Evolutionary conservation across 2,113 vertebrate genomes (phyloP).

Genomic region (Plecotus auritus): DNA sequence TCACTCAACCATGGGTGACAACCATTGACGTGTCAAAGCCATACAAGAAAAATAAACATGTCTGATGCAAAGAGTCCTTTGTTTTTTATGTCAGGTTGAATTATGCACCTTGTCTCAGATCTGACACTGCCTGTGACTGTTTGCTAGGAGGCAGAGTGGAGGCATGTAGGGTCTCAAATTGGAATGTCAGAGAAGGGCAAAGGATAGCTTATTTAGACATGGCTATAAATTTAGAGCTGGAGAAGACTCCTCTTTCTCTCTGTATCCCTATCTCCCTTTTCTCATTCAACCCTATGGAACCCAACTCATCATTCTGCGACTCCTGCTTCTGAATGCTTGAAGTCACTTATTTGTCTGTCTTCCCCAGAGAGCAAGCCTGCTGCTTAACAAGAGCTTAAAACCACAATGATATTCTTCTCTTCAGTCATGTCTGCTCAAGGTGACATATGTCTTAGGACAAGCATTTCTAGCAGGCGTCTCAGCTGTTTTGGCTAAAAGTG

Average conservation of each 20-base stretch:
- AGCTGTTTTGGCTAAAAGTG: not conserved
- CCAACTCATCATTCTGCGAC: not conserved
- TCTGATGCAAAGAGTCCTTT: constrained; percentile 78
- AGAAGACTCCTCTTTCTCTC: not conserved
- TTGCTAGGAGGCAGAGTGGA: constrained; percentile 62
- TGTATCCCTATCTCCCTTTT: not conserved
- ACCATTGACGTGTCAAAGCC: constrained; percentile 79
- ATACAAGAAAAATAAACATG: constrained; percentile 81
- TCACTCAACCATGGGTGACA: constrained; percentile 81
- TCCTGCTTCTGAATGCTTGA: not conserved
- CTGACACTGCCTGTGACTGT: constrained; percentile 63
- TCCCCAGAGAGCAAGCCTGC: not conserved
- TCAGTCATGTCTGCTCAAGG: not conserved
- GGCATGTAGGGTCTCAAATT: constrained; percentile 64
- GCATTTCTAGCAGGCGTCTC: not conserved
- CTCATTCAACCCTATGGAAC: not conserved
- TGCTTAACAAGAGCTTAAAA: not conserved
- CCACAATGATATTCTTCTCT: not conserved
- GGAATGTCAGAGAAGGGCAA: constrained; percentile 64
- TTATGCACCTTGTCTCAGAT: constrained; percentile 80
- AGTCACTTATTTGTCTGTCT: not conserved
- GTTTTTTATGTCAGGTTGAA: constrained; percentile 77
- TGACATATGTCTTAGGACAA: not conserved
- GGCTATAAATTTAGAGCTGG: not conserved
- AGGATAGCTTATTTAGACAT: constrained; percentile 39